A percentile compares a stretch with the other conserved stretches of the same genome.
phyloP scores from a whole-genome alignment of 2,888 invertebrate genomes.

The Thyatira batis region DNA sequence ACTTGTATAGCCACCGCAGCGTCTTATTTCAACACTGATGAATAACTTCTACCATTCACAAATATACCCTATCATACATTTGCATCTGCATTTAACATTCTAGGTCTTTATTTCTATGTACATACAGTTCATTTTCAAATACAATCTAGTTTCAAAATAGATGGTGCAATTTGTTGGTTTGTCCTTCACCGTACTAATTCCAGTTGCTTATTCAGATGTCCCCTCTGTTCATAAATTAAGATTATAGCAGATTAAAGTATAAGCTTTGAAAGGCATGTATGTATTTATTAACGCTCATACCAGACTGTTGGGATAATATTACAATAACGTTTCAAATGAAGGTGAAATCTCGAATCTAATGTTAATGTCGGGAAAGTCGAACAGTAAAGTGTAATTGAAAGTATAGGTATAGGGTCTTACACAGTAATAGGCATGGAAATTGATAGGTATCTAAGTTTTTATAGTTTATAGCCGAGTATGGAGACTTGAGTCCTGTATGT shows the following conservation, averaged over 20 bases:
- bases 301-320: slow-evolving; percentile 4
- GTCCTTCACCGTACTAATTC: slow-evolving; percentile 48
- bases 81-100: background rate
- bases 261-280: slow-evolving; percentile 34
- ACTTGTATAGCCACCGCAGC: slow-evolving; percentile 32
- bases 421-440: background rate
- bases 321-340: slow-evolving; percentile 3
- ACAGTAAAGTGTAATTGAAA: background rate
- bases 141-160: background rate
- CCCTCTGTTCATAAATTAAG: slow-evolving; percentile 64
- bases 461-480: no score
- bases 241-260: slow-evolving; percentile 54
- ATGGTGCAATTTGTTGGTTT: slow-evolving; percentile 10
- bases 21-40: slow-evolving; percentile 50
- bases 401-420: background rate
- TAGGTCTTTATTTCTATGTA: background rate
- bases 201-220: slow-evolving; percentile 65
- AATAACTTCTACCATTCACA: slow-evolving; percentile 37
- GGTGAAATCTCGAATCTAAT: background rate
- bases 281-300: slow-evolving; percentile 16
- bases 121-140: slow-evolving; percentile 12
- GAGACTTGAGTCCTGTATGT: no score
- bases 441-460: no score
- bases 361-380: background rate
- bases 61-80: slow-evolving; percentile 11